phyloP scores from a whole-genome alignment of 2,113 vertebrate genomes.

The Beaufortia kweichowensis region DNA sequence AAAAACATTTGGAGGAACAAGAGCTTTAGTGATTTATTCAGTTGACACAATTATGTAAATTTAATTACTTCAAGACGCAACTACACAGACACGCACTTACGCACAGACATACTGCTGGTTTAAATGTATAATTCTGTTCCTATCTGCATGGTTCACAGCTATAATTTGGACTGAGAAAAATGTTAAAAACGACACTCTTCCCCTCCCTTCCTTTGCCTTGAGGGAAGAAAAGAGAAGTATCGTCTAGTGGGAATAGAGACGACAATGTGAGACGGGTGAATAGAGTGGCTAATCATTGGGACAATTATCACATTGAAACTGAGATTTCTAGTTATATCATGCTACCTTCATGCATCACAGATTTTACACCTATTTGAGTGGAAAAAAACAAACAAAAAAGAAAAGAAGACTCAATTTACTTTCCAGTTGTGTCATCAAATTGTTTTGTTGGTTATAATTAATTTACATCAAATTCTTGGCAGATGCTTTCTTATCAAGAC shows the following conservation, averaged over 20 bases:
- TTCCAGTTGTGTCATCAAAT: slow-evolving; percentile 4
- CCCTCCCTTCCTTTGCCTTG: slow-evolving; percentile 24
- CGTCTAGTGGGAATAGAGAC: slow-evolving; percentile 21
- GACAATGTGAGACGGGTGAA: background rate
- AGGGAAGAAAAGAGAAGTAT: slow-evolving; percentile 21
- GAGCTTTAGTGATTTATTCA: slow-evolving; percentile 37
- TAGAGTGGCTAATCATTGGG: slow-evolving; percentile 33
- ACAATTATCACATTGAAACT: slow-evolving; percentile 33
- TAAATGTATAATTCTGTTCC: slow-evolving; percentile 33
- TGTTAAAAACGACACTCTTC: slow-evolving; percentile 32
- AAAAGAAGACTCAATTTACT: background rate
- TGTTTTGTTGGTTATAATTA: background rate
- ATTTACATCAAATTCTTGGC: slow-evolving; percentile 8
- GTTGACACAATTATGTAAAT: slow-evolving; percentile 44
- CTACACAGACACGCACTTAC: slow-evolving; percentile 27
- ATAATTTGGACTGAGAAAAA: slow-evolving; percentile 45
- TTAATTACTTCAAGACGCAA: slow-evolving; percentile 38
- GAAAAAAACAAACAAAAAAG: background rate
- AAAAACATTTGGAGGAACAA: slow-evolving; percentile 36
- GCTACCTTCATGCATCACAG: slow-evolving; percentile 3
- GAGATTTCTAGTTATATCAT: slow-evolving; percentile 39
- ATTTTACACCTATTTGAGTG: background rate
- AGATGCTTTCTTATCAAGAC: background rate
- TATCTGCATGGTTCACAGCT: slow-evolving; percentile 40
- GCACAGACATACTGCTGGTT: slow-evolving; percentile 19